Evolutionary conservation across 1,140 invertebrate genomes (phyloP), one percentile per base, ranked within the genome.

Genomic region (Cydia amplana): DNA sequence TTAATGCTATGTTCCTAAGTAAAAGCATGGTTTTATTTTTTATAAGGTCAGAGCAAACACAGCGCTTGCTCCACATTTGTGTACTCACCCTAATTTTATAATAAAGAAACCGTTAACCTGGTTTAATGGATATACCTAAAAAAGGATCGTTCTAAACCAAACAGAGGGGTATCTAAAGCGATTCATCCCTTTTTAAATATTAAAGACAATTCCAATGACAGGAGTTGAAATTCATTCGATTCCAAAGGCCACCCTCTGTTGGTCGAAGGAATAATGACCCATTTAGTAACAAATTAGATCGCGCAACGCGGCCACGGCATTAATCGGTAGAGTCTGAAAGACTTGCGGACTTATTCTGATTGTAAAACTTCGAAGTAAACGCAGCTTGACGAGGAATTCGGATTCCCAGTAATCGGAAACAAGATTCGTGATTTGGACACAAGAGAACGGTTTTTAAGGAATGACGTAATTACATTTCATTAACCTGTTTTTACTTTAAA

Each of bases 271-370:
- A 87, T 89, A 90, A 91, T 91, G 85, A 86, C 82, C 86, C 84
- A 91, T 91, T 91, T 91, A 91, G 87, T 91, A 90, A 86, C 85
- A 91, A 92, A 91, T 91, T 91, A 90, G 32, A 32, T 32, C 32
- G 32, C 4, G 4, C 32, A 4, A 2, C 32, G 32, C 32, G 32
- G 32, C 32, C 32, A 32, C 0, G 32, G 32, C 32, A 32, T 32
- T 32, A 32, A 6, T 32, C 32, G 32, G 10, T 43, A 60, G 79
- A 75, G 76, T 78, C 77, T 60, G 77, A 79, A 79, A 77, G 73
- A 3, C 55, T 63, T 75, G 63, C 18, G 20, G 72, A 18, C 73
- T 55, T 18, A 70, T 70, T 70, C 65, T 16, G 14, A 28, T 16
- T 36, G 4, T 6, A 6, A 40, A 70, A 70, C 65, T 70, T 70